A percentile compares a stretch with the other conserved stretches of the same genome.
Evolutionary conservation across 2,113 vertebrate species (phyloP).

Genomic region (Tor tambroides): DNA sequence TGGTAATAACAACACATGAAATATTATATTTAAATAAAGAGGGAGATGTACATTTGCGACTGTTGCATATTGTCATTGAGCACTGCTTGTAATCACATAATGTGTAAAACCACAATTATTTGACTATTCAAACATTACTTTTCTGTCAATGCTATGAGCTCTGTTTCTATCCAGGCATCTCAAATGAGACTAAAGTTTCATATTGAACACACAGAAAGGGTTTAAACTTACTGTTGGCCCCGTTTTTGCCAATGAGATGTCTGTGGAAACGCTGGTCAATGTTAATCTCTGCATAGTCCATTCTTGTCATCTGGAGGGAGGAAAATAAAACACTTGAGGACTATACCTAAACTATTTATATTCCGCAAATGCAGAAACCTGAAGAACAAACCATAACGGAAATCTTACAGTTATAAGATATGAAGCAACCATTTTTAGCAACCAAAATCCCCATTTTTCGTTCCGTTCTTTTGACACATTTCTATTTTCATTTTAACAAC

Average conservation of each 20-base stretch:
- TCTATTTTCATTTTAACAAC: neutral
- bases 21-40: neutral
- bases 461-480: too few species aligned
- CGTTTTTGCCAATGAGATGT: conserved; percentile 81
- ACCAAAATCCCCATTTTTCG: neutral
- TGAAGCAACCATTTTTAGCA: neutral
- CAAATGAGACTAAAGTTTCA: neutral
- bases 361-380: neutral
- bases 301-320: conserved; percentile 75
- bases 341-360: neutral
- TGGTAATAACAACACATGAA: neutral
- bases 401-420: neutral
- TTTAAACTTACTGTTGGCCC: conserved; percentile 77
- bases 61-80: neutral
- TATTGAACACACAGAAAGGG: neutral
- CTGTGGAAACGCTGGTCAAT: conserved; percentile 81
- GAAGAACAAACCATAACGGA: neutral
- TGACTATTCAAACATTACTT: neutral
- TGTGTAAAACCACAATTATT: neutral
- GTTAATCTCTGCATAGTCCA: conserved; percentile 82
- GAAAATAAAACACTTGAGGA: neutral
- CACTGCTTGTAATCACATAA: neutral
- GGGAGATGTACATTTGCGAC: neutral
- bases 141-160: neutral
- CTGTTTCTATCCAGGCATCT: neutral